A percentile compares a stretch with the other conserved stretches of the same genome.
phyloP scores from a whole-genome alignment of 2,797 vertebrate species.

The Ficedula albicollis region DNA sequence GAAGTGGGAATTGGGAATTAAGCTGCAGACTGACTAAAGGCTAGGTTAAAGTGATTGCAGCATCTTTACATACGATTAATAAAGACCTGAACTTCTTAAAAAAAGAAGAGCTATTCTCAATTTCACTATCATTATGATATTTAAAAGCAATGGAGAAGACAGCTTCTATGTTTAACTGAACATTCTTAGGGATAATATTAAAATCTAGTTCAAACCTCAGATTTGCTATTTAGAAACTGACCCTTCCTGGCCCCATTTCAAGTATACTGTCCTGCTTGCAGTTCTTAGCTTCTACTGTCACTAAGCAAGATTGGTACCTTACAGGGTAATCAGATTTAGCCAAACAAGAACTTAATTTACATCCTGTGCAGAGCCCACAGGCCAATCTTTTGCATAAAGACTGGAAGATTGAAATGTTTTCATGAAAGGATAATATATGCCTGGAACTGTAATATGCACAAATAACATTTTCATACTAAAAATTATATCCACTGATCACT shows the following conservation, averaged over 20 bases:
- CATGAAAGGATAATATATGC: not conserved
- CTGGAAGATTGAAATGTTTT: constrained; percentile 1
- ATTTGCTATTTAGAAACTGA: not conserved
- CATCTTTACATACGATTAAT: not conserved
- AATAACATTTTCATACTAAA: not conserved
- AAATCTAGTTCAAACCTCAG: not conserved
- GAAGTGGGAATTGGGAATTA: not conserved
- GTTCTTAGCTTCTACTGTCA: not conserved
- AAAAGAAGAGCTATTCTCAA: not conserved
- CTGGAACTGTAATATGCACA: not conserved
- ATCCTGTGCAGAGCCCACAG: not conserved
- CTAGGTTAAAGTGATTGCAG: not conserved
- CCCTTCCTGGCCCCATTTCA: not conserved
- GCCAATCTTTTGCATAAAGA: constrained; percentile 17
- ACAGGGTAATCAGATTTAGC: not conserved
- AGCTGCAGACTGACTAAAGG: not conserved
- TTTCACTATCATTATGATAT: not conserved
- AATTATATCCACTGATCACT: not conserved
- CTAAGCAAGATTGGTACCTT: not conserved
- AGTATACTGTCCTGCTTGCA: not conserved
- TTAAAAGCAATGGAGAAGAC: not conserved
- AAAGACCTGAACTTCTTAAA: not conserved
- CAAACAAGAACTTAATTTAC: constrained; percentile 24
- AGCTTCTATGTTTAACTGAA: not conserved
- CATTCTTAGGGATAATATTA: not conserved